Base-by-base conservation (phyloP, 2,113 vertebrate species). In the Chionis minor region DNA sequence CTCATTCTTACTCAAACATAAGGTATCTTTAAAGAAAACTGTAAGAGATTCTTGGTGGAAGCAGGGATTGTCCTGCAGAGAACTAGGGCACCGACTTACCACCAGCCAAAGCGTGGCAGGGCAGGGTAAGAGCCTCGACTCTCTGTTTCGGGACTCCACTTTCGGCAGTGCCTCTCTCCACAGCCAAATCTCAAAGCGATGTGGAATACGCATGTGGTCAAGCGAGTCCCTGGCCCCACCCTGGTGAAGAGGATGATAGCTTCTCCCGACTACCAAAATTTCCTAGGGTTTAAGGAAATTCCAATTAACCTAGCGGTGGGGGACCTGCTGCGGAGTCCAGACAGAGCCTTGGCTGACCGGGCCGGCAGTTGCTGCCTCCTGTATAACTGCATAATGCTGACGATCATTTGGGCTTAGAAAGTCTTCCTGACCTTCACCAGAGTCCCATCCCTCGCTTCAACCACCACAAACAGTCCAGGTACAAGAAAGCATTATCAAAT, bases 141-240 rank as follows among this genome's bases (percentile, higher is more conserved):
- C 8, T 24, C 35, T 0, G 27, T 4, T 14, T 23, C 1, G 5
- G 56, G 38, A 14, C 32, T 13, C 17, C n/a, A 13, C 55, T 26
- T 21, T 8, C 3, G 40, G 24, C 2, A 4, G 35, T 42, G 8
- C 58, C 16, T 11, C 56, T 42, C 40, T 5, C 1, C 14, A 5
- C 4, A 14, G 5, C n/a, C 56, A 15, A 16, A 33, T 28, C 12
- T 33, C 30, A 6, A 27, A 71, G 22, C 2, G 5, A 78, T 6
- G 44, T 14, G 14, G 33, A 49, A 55, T 7, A 13, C 1, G 2
- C 1, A 17, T 0, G 27, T 8, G 15, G 54, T 5, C 19, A 6
- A 40, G 54, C 21, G 15, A 32, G 21, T 8, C 71, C 10, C 22
- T 6, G 15, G 6, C 38, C 67, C 15, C 45, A 28, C 33, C 28